Percentiles rank a stretch among this genome's conserved stretches.
Evolutionary conservation across 2,797 vertebrate genomes (phyloP).

Genomic region (Gephyroberyx darwinii): DNA sequence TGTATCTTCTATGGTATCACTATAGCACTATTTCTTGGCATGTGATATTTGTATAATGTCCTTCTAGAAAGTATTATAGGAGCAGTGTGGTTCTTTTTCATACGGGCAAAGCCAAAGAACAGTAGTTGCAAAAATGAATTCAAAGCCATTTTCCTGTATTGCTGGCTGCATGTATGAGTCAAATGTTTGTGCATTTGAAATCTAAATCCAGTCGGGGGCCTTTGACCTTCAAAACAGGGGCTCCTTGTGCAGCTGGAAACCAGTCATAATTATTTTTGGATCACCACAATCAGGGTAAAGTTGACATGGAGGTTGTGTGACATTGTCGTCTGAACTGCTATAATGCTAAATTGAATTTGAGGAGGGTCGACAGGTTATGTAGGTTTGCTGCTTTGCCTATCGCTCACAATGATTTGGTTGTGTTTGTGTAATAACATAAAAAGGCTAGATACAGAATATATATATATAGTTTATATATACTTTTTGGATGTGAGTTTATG

Average conservation of each 20-base stretch:
- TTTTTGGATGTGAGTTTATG: neutral
- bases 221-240: slow-evolving; percentile 29
- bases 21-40: no score
- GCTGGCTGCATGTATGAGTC: neutral
- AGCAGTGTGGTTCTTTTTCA: neutral
- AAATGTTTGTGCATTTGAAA: neutral
- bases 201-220: neutral
- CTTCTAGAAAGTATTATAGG: no score
- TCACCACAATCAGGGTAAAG: slow-evolving; percentile 36
- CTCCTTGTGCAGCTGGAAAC: slow-evolving; percentile 11
- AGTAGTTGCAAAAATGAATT: neutral
- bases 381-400: neutral
- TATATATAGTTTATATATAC: neutral
- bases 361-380: neutral
- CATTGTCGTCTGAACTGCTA: slow-evolving; percentile 8
- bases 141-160: neutral
- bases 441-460: neutral
- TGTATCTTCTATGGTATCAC: no score
- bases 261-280: slow-evolving; percentile 57
- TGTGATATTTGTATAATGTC: no score
- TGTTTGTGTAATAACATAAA: neutral
- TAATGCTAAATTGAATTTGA: neutral
- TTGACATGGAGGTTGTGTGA: slow-evolving; percentile 32
- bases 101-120: neutral
- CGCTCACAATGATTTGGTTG: neutral